A percentile compares a stretch with the other conserved stretches of the same genome.
phyloP scores from a whole-genome alignment of 2,113 vertebrate genomes.

The Rhynchomys soricoides region DNA sequence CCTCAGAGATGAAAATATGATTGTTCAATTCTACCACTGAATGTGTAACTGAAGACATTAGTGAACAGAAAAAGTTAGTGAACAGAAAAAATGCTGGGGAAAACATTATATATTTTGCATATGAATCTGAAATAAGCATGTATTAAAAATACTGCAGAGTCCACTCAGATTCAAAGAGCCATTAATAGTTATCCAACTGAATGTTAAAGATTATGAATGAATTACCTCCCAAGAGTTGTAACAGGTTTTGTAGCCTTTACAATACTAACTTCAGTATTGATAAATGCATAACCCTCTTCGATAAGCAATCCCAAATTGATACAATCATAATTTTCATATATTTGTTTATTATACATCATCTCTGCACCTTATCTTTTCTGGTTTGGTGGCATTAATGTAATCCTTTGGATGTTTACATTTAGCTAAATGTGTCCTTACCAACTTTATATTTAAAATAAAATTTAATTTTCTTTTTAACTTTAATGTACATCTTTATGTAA shows the following conservation, averaged over 20 bases:
- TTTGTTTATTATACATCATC: background rate
- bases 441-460: conserved; percentile 33
- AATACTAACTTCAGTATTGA: background rate
- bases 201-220: background rate
- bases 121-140: background rate
- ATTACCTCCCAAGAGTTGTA: background rate
- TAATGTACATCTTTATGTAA: background rate
- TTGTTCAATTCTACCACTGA: background rate
- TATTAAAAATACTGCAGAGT: background rate
- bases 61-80: background rate
- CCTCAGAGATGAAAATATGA: rapidly evolving
- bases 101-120: background rate
- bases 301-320: background rate
- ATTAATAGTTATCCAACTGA: background rate
- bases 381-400: background rate
- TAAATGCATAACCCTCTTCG: background rate
- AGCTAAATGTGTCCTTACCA: background rate
- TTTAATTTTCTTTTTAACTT: background rate
- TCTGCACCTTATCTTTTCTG: background rate
- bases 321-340: background rate
- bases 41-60: background rate
- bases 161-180: background rate
- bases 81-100: background rate
- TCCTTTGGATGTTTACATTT: background rate
- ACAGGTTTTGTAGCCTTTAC: background rate